Base-by-base conservation (phyloP, 1,140 invertebrate genomes). In the Antheraea pernyi region DNA sequence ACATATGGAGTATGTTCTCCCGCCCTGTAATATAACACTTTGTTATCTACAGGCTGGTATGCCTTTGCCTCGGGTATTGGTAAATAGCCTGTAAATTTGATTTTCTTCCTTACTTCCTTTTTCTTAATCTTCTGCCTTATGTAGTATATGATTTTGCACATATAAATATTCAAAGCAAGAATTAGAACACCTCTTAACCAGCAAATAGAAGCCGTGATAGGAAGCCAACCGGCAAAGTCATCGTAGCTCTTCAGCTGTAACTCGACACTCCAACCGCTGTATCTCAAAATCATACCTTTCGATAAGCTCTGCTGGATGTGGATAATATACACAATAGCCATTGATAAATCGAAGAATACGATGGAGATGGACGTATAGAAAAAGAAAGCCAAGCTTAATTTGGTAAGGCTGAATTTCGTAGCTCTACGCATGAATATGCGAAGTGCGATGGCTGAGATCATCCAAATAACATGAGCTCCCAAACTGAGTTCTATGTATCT, bases 221-320 rank as follows among this genome's bases (percentile, higher is more conserved):
- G 87, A 0, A 89, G 39, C 86, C 87, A 91, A 0, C 88, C 89
- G 7, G 80, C 88, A 37, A 90, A 91, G 0, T 80, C 79, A 11
- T 85, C 69, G 48, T 81, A 80, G 22, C 73, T 72, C 4, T 74
- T 48, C 0, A 91, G 69, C 46, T 85, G 79, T 46, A 86, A 65
- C 59, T 84, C 79, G 0, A 83, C 79, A 42, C 81, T 81, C 88
- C 88, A 91, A 0, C 88, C 89, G 37, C 87, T 89, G 72, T 90
- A 84, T 39, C 88, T 82, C 0, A 91, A 62, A 11, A 91, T 81
- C 88, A 90, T 91, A 16, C 81, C 85, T 39, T 87, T 85, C 7
- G 84, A 88, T 59, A 91, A 68, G 62, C 87, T 88, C 61, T 88
- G 80, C 59, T 89, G 84, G 19, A 91, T 88, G 59, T 91, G 83